Percentiles rank a stretch among this genome's conserved stretches.
Evolutionary conservation across 1,140 invertebrate species (phyloP).

Genomic region (Drosophila carrolli): DNA sequence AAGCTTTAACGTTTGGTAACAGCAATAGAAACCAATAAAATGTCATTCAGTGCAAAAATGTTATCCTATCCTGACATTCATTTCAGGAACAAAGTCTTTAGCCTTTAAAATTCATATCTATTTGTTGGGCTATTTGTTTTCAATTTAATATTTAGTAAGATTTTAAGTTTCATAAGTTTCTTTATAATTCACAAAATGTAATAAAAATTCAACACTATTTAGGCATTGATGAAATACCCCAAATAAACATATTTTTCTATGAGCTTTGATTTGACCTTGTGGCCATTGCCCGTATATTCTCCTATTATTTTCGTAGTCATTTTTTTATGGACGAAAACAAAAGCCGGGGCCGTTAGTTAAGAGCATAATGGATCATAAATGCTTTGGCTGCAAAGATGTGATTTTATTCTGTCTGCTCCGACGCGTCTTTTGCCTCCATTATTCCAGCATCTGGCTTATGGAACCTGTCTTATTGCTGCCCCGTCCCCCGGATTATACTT

Average conservation of each 20-base stretch:
- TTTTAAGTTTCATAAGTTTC: not conserved
- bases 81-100: no score
- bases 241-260: not conserved
- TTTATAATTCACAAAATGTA: not conserved
- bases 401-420: conserved; percentile 63
- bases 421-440: conserved; percentile 33
- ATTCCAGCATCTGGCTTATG: conserved; percentile 37
- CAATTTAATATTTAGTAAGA: not conserved
- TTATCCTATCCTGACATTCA: no score
- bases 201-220: no score
- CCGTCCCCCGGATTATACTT: not conserved
- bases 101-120: no score
- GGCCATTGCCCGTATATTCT: conserved; percentile 1
- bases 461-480: conserved; percentile 44
- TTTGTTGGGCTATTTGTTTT: no score
- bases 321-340: conserved; percentile 61
- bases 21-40: no score
- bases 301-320: conserved; percentile 35
- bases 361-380: conserved; percentile 78
- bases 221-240: not conserved
- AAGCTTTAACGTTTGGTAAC: no score
- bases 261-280: conserved; percentile 32
- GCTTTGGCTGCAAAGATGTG: conserved; percentile 69
- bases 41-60: no score
- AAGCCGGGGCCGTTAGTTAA: conserved; percentile 58